These are phyloP conservation scores for Leucania comma DNA, from an alignment of 2,888 invertebrate genomes.

Conservation along the genomic window DNA sequence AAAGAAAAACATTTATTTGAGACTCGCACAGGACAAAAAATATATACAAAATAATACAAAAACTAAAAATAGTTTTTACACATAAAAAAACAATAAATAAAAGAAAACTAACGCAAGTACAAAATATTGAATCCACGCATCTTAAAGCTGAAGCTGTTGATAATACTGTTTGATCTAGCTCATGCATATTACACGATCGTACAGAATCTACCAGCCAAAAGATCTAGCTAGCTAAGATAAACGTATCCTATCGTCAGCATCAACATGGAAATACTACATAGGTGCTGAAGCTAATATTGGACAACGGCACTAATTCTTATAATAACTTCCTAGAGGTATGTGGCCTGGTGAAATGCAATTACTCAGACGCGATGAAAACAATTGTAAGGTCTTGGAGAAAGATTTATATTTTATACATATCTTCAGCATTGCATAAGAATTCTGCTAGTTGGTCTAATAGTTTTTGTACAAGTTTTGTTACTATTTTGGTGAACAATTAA, in stretches of 20 bases:
- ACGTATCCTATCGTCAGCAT: not conserved
- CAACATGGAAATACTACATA: constrained; percentile 18
- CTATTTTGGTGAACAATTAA: no score
- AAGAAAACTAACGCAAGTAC: not conserved
- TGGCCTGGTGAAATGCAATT: constrained; percentile 11
- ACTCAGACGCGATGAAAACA: constrained; percentile 13
- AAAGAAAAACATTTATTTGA: no score
- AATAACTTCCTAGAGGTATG: constrained; percentile 30
- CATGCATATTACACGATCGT: not conserved
- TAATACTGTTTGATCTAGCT: not conserved
- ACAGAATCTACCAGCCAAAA: constrained; percentile 7
- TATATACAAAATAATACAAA: no score
- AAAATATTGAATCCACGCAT: not conserved
- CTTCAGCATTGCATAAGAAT: not conserved
- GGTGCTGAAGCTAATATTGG: constrained; percentile 25
- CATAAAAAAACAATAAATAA: no score
- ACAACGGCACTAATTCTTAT: constrained; percentile 25
- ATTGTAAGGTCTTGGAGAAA: constrained; percentile 11
- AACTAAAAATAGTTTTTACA: no score
- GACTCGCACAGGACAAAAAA: no score
- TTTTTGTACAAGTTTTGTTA: no score
- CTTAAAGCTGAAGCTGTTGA: not conserved
- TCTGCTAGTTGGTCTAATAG: no score
- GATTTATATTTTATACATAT: constrained; percentile 36
- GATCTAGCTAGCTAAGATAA: constrained; percentile 16